These are phyloP conservation scores for Coracopsis vasa DNA, from an alignment of 2,113 vertebrate genomes.

Conservation along the genomic window DNA sequence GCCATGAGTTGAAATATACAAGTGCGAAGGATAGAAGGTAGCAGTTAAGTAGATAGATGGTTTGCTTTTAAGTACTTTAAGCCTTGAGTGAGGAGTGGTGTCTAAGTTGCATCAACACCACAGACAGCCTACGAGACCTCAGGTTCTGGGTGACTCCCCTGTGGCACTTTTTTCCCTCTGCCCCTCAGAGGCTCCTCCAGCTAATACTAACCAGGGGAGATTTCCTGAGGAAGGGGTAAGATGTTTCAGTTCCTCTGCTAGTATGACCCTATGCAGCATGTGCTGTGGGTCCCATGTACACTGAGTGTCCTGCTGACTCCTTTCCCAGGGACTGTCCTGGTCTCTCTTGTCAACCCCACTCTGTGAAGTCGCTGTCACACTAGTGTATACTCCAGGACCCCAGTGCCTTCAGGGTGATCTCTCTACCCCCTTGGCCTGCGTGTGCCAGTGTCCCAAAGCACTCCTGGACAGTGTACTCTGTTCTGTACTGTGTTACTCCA, in stretches of 20 bases:
- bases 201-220: not conserved
- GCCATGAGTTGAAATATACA: not conserved
- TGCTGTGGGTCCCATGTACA: fast-evolving
- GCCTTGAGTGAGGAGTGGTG: not conserved
- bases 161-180: not conserved
- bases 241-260: not conserved
- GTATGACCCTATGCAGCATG: not conserved
- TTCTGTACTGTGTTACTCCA: not conserved
- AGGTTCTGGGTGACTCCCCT: not conserved
- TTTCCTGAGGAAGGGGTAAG: not conserved
- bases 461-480: not conserved
- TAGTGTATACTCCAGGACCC: not conserved
- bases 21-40: not conserved
- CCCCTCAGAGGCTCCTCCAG: not conserved
- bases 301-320: not conserved
- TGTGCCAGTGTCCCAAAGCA: not conserved
- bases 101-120: not conserved
- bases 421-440: fast-evolving
- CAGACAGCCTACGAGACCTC: not conserved
- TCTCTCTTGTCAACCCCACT: not conserved
- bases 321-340: not conserved
- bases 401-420: not conserved
- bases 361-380: not conserved
- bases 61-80: not conserved
- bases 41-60: not conserved